Evolutionary conservation across 2,888 invertebrate genomes (phyloP).

Genomic region (Lepidocyrtoides sp.): DNA sequence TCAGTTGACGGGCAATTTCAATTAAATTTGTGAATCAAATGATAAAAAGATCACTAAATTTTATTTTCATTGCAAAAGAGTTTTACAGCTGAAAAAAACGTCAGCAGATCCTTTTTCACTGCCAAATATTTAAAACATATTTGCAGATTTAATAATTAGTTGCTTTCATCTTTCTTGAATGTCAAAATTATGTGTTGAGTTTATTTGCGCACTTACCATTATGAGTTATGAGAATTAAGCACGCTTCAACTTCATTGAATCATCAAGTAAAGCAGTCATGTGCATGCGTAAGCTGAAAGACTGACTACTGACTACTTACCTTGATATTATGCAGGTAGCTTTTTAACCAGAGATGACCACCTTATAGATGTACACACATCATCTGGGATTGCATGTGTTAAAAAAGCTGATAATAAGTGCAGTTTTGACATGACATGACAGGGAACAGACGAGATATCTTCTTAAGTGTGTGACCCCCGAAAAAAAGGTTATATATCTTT

Average conservation of each 20-base stretch:
- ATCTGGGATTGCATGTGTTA: conserved; percentile 72
- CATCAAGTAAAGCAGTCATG: conserved; percentile 46
- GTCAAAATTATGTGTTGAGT: conserved; percentile 60
- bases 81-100: neutral
- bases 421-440: conserved; percentile 77
- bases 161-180: conserved; percentile 63
- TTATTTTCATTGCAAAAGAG: neutral
- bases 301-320: neutral
- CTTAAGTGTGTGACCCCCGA: conserved; percentile 50
- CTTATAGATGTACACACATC: conserved; percentile 64
- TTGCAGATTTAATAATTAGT: conserved; percentile 77
- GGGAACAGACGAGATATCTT: conserved; percentile 69
- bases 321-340: neutral
- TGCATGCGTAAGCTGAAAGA: conserved; percentile 19
- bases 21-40: conserved; percentile 69
- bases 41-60: neutral
- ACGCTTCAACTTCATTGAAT: conserved; percentile 60
- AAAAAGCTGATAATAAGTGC: conserved; percentile 62
- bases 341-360: conserved; percentile 47
- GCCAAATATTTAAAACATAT: conserved; percentile 56
- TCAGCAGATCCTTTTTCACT: neutral
- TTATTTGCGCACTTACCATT: conserved; percentile 32
- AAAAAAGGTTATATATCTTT: conserved; percentile 19
- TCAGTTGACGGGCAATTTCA: conserved; percentile 64
- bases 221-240: conserved; percentile 25